Conservation (phyloP, 2,113 vertebrate genomes). For the Leptobrachium ailaonicum region DNA sequence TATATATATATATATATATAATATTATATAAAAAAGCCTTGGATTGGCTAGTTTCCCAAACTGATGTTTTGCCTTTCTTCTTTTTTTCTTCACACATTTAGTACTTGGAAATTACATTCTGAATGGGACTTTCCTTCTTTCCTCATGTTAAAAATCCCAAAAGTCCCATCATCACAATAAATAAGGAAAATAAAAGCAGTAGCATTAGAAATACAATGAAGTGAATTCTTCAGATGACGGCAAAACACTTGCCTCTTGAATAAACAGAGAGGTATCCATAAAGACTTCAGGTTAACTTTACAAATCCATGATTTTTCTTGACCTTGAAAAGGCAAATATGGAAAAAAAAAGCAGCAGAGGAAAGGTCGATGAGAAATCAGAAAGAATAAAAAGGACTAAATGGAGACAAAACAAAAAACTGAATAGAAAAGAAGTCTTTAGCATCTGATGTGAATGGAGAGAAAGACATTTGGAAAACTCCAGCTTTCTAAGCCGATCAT, state of each 20-base stretch:
- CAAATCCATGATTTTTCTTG: not conserved
- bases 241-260: not conserved
- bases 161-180: not conserved
- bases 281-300: not conserved
- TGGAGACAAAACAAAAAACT: not conserved
- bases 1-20: too few species aligned
- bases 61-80: not conserved
- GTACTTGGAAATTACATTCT: constrained; percentile 1
- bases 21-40: too few species aligned
- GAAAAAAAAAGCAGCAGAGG: not conserved
- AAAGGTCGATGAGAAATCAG: not conserved
- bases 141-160: not conserved
- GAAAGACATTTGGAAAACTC: constrained; percentile 56
- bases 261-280: not conserved
- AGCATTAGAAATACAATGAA: not conserved
- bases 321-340: not conserved
- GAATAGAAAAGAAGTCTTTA: constrained; percentile 16
- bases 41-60: not conserved
- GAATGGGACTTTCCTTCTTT: constrained; percentile 17
- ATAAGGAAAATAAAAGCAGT: not conserved
- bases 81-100: not conserved
- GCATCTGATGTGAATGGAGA: constrained; percentile 46
- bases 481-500: constrained; percentile 79
- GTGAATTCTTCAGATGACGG: constrained; percentile 1
- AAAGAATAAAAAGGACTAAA: not conserved